Base-by-base conservation (phyloP, 2,888 invertebrate species). In the Ferdinandea cuprea region DNA sequence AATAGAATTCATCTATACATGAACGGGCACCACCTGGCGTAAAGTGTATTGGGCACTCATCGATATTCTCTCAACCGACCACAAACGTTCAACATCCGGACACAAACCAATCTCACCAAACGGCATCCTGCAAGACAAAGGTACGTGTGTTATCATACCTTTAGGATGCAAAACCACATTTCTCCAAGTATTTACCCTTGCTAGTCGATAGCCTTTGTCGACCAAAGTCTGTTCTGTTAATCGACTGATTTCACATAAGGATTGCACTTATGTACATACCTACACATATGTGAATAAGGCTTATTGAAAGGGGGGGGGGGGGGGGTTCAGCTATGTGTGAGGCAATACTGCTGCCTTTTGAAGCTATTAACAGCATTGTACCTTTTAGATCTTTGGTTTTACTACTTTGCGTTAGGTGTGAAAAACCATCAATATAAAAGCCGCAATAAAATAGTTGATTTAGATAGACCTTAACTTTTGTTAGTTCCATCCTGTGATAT, bases 151-250 rank as follows among this genome's bases (percentile, higher is more conserved):
- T 48, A 69, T 21, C 58, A 61, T 73, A 30, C 59, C 52, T 73
- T 79, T 79, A 61, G 59, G 30, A 79, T 79, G 72, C 78, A 59
- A 79, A 72, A 79, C 72, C 66, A 66, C 78, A 79, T 61, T 61
- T 54, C 44, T 52, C 32, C 66, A 52, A 66, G 59, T 79, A 73
- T 72, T 72, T 79, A 66, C 54, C 46, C 17, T 46, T 35, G n/a
- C 54, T 44, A 50, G 32, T 37, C 54, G 35, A 61, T 44, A 54
- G 19, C 44, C 21, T 46, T 21, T 25, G 25, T 17, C 19, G 21
- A 46, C n/a, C n/a, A 46, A 46, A 21, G 21, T n/a, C 25, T 37
- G 13, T 21, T 25, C 11, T 46, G 46, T 21, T 21, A n/a, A 13
- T 40, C 40, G 40, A 13, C 13, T 40, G 40, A 7, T 13, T 13